Evolutionary conservation across 2,797 vertebrate species (phyloP).

Genomic region (Oceanodroma leucorhoa): DNA sequence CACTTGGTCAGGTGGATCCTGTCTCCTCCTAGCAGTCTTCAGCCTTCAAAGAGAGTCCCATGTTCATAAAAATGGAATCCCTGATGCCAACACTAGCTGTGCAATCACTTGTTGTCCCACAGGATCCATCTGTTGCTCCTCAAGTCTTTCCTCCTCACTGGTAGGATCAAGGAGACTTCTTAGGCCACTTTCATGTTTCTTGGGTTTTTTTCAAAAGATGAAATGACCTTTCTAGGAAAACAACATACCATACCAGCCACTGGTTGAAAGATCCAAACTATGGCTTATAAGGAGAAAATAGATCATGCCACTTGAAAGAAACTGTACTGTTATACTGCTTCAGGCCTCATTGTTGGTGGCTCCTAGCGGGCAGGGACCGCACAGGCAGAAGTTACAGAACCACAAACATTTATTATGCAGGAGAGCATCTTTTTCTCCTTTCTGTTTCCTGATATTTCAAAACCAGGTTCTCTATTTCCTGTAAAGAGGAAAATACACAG

Average conservation of each 20-base stretch:
- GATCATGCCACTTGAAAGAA: not conserved
- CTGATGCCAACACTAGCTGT: not conserved
- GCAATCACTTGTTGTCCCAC: not conserved
- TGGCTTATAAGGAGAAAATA: not conserved
- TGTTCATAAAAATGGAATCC: not conserved
- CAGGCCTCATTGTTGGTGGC: not conserved
- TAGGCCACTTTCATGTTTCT: not conserved
- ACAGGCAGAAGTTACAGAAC: not conserved
- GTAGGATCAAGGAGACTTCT: not conserved
- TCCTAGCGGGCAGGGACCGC: not conserved
- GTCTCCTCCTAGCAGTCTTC: not conserved
- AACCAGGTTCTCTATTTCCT: not conserved
- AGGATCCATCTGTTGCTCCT: not conserved
- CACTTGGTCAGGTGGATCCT: not conserved
- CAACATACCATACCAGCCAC: not conserved
- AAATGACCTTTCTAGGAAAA: not conserved
- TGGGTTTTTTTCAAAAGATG: not conserved
- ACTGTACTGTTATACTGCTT: not conserved
- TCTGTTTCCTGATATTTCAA: not conserved
- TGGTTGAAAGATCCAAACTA: not conserved
- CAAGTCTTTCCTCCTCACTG: not conserved
- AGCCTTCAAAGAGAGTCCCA: not conserved
- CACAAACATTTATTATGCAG: not conserved
- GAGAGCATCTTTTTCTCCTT: not conserved
- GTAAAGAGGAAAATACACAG: not conserved